These are phyloP conservation scores for Tanytarsus gracilentus DNA, from an alignment of 2,888 invertebrate genomes.

Conservation along the genomic window DNA sequence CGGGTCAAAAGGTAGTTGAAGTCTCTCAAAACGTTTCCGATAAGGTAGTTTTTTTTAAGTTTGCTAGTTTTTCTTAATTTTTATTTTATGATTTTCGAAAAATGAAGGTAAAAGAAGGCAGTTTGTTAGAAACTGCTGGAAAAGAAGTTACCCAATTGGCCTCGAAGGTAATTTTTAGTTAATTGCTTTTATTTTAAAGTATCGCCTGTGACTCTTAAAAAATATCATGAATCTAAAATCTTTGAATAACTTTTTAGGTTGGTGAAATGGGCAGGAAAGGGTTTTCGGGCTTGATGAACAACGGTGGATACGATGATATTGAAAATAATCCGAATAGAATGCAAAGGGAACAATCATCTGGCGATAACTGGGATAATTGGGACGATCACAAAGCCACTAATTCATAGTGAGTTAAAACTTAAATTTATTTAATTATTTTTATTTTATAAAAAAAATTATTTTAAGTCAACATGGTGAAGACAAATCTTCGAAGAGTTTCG, in stretches of 20 bases:
- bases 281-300: conserved; percentile 48
- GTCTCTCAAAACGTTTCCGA: conserved; percentile 61
- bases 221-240: not conserved
- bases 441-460: not conserved
- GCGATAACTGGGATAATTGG: conserved; percentile 40
- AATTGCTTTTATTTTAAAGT: conserved; percentile 30
- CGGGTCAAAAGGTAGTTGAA: conserved; percentile 76
- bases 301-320: conserved; percentile 32
- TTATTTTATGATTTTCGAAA: conserved; percentile 37
- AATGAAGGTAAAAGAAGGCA: conserved; percentile 60
- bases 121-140: conserved; percentile 56
- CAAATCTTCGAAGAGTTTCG: conserved; percentile 43
- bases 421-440: not conserved
- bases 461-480: conserved; percentile 33
- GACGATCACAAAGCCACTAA: conserved; percentile 31
- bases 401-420: conserved; percentile 27
- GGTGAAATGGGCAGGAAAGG: conserved; percentile 58
- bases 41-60: conserved; percentile 47
- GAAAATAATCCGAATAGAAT: not conserved
- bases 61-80: conserved; percentile 36
- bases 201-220: not conserved
- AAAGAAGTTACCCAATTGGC: conserved; percentile 54
- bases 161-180: conserved; percentile 48
- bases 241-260: conserved; percentile 44
- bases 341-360: conserved; percentile 31